Base-by-base conservation (phyloP, 2,113 vertebrate species). In the Cettia cetti region DNA sequence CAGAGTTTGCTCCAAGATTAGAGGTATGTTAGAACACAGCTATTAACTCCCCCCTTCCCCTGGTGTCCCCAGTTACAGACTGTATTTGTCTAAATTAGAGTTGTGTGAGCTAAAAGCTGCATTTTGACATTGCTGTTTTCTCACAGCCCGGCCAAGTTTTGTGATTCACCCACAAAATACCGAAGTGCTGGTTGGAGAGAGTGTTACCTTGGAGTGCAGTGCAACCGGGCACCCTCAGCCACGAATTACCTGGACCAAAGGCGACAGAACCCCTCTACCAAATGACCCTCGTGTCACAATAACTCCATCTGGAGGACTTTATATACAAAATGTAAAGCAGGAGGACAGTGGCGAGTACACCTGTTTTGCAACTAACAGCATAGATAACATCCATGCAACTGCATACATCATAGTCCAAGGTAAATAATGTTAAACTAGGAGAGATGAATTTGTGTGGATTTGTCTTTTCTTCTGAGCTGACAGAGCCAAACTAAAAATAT, bases 81-180 rank as follows among this genome's bases (percentile, higher is more conserved):
- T 76, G 2, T 50, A 20, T 49, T 59, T 40, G 17, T 13, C 23
- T 77, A 74, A 53, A 65, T 30, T 9, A 27, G 17, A 45, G 18
- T 16, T 60, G 2, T 13, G 10, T 35, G 11, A 23, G 30, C 26
- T 76, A 33, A 47, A 69, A 71, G 23, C 89, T 52, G 8, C 76
- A 92, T 16, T 61, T 93, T n/a, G n/a, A 10, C 15, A 79, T 85
- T 31, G 52, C 42, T 74, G 7, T 82, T 85, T 84, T 93, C 89
- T 92, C 87, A 83, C 96, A 99, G 99, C 99, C 12, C 98, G 99
- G 35, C 99, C 99, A 42, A 98, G 98, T 95, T 99, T 99, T 85
- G 99, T 99, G 91, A 99, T 99, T 96, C 99, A 99, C 86, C 99
- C 99, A 0, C 99, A 99, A 98, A 99, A 99, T 96, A 99, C 99